Evolutionary conservation across 2,113 vertebrate species (phyloP).

Genomic region (Callipepla squamata): DNA sequence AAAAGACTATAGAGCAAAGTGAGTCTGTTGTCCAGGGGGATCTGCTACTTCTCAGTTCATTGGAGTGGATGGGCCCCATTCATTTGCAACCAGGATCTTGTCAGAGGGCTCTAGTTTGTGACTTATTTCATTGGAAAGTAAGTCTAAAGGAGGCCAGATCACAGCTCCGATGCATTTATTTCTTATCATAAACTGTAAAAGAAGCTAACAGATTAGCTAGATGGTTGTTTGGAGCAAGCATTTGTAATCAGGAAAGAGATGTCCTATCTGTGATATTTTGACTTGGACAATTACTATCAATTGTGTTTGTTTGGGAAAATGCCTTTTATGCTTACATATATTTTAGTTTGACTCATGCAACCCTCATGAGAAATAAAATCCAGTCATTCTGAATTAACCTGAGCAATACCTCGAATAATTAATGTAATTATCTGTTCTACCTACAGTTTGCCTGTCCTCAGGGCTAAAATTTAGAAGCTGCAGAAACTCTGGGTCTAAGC

Average conservation of each 20-base stretch:
- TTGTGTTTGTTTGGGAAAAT: neutral
- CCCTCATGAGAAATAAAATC: neutral
- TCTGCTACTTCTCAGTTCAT: neutral
- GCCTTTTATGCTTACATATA: neutral
- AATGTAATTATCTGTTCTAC: neutral
- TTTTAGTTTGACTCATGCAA: neutral
- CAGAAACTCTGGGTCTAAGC: neutral
- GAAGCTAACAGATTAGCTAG: neutral
- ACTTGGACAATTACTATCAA: neutral
- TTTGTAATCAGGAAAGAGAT: neutral
- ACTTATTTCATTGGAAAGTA: neutral
- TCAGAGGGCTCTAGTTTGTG: neutral
- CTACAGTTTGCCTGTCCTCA: neutral
- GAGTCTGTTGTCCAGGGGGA: neutral
- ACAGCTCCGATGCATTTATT: neutral
- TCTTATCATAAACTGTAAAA: neutral
- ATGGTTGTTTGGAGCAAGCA: neutral
- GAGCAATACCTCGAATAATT: neutral
- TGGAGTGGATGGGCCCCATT: neutral
- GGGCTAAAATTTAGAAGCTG: neutral
- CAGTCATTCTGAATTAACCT: neutral
- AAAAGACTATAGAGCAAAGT: neutral
- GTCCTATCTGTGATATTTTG: neutral
- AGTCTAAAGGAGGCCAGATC: neutral
- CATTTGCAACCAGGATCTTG: neutral